phyloP scores from a whole-genome alignment of 2,888 invertebrate species.

The Bunonema sp. region DNA sequence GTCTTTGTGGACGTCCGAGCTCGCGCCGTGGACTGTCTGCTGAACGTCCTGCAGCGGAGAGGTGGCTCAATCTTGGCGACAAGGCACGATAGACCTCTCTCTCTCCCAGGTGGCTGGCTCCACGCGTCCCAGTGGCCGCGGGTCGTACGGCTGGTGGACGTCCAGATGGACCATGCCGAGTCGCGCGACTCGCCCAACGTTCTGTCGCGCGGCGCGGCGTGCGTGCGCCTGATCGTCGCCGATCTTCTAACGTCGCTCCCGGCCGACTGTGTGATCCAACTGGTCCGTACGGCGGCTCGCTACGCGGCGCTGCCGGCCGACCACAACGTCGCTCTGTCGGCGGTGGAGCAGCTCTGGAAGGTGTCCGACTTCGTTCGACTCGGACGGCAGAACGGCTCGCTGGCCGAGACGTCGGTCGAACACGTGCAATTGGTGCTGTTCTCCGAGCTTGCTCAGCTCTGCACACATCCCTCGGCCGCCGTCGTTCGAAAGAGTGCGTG shows the following conservation, averaged over 20 bases:
- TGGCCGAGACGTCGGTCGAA: constrained; percentile 46
- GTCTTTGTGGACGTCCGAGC: constrained; percentile 82
- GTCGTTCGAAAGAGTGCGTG: constrained; percentile 79
- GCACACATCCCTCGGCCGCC: constrained; percentile 83
- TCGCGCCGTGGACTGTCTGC: constrained; percentile 79
- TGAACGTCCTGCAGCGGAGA: constrained; percentile 78
- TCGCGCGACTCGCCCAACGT: too few species aligned
- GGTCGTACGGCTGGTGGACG: too few species aligned
- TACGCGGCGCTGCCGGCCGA: constrained; percentile 91
- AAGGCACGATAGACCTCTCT: too few species aligned
- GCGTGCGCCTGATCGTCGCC: constrained; percentile 76
- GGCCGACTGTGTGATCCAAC: constrained; percentile 61
- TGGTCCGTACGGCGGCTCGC: constrained; percentile 71
- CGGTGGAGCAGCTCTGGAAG: constrained; percentile 66
- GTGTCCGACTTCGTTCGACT: constrained; percentile 14
- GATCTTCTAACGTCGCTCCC: constrained; percentile 86
- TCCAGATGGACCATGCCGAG: too few species aligned
- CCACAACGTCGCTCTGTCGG: constrained; percentile 85
- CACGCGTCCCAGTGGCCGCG: too few species aligned
- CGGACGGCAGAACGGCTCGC: constrained; percentile 5
- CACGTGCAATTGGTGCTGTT: constrained; percentile 44
- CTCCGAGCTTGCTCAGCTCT: constrained; percentile 54
- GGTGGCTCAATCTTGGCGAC: too few species aligned
- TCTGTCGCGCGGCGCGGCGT: too few species aligned
- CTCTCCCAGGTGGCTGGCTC: too few species aligned